Conservation (phyloP, 2,797 vertebrate species). For the Numenius phaeopus region DNA sequence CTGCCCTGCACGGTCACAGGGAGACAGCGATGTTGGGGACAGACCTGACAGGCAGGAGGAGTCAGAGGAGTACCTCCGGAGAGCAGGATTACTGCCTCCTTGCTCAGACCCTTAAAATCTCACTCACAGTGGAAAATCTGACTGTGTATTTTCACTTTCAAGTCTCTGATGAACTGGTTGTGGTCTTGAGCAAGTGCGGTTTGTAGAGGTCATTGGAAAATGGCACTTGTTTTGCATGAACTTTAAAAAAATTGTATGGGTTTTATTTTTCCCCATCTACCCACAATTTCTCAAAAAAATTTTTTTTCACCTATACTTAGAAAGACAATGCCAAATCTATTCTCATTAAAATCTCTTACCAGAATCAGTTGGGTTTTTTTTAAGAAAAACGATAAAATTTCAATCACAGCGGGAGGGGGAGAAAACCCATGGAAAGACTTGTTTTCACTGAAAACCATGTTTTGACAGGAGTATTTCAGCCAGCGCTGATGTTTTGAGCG, state of each 20-base stretch:
- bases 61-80: background rate
- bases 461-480: background rate
- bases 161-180: background rate
- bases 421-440: background rate
- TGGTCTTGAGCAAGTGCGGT: background rate
- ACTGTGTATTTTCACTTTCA: background rate
- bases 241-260: accelerated
- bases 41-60: background rate
- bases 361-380: background rate
- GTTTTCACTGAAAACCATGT: background rate
- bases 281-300: background rate
- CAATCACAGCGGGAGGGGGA: background rate
- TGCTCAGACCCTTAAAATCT: background rate
- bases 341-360: background rate
- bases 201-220: background rate
- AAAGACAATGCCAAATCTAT: background rate
- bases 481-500: background rate
- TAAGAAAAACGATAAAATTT: background rate
- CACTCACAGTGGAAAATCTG: background rate
- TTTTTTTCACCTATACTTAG: background rate
- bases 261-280: background rate
- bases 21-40: background rate
- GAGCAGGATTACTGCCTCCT: background rate
- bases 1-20: background rate
- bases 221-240: background rate